A percentile compares a stretch with the other conserved stretches of the same genome.
Evolutionary conservation across 2,888 invertebrate genomes (phyloP).

Genomic region (Limulus polyphemus): DNA sequence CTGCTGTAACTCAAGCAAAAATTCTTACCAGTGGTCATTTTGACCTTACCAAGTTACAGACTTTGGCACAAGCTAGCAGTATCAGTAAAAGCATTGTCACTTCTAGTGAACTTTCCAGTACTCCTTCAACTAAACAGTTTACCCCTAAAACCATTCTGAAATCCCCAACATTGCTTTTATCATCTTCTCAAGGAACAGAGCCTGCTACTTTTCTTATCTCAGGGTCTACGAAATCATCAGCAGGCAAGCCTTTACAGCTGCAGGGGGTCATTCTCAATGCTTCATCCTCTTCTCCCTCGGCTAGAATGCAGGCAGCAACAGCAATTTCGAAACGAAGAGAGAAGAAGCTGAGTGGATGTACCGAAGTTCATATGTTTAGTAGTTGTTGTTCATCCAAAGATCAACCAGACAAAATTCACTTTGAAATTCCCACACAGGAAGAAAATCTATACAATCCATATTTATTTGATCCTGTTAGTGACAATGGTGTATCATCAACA

Average conservation of each 20-base stretch:
- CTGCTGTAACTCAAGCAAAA: conserved; percentile 30
- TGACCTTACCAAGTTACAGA: conserved; percentile 13
- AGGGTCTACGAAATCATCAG: conserved; percentile 4
- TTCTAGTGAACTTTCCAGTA: background rate
- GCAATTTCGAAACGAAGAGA: no score
- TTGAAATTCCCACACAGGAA: no score
- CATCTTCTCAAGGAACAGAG: background rate
- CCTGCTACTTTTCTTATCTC: conserved; percentile 11
- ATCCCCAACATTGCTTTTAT: conserved; percentile 8
- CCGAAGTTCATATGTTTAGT: no score
- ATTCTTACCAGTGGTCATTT: conserved; percentile 16
- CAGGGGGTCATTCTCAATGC: conserved; percentile 1
- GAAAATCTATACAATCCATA: no score
- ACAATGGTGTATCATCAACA: no score
- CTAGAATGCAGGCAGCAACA: no score
- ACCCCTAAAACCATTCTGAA: conserved; percentile 2
- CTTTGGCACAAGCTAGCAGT: background rate
- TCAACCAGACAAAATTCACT: no score
- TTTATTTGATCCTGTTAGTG: no score
- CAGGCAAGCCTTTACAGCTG: conserved; percentile 7
- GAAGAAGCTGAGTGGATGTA: no score
- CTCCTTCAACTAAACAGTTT: background rate
- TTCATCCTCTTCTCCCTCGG: no score
- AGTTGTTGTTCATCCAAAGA: no score
- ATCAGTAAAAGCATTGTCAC: conserved; percentile 2